These are phyloP conservation scores for Neostethus bicornis DNA, from an alignment of 2,797 vertebrate genomes.

Conservation along the genomic window DNA sequence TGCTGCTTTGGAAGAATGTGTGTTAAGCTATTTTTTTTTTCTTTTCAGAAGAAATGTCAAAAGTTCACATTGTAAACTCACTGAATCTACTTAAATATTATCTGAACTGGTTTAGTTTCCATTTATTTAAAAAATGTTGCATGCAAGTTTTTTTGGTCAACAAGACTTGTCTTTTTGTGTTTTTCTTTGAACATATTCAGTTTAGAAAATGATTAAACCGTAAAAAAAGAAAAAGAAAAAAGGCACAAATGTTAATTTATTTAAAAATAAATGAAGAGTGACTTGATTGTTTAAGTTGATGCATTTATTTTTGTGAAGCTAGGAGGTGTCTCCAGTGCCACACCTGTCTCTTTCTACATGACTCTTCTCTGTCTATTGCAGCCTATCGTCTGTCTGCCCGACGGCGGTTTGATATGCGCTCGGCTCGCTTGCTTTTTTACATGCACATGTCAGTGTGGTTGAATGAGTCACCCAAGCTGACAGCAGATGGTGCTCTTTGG, in stretches of 20 bases:
- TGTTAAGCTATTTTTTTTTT: constrained; percentile 27
- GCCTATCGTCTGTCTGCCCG: constrained; percentile 48
- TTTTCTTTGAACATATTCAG: constrained; percentile 25
- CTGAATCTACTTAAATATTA: constrained; percentile 28
- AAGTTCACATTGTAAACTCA: constrained; percentile 42
- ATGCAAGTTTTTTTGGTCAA: constrained; percentile 17
- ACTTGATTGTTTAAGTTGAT: constrained; percentile 37
- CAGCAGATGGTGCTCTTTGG: constrained; percentile 87
- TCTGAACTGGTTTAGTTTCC: constrained; percentile 38
- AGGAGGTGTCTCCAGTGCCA: constrained; percentile 40
- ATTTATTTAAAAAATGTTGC: constrained; percentile 30
- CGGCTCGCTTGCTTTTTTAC: constrained; percentile 65
- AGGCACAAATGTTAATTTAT: too few species aligned
- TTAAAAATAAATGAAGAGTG: not conserved
- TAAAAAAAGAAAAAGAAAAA: constrained; percentile 13
- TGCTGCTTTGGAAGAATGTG: constrained; percentile 41
- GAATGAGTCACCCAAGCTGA: constrained; percentile 77
- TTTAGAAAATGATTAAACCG: constrained; percentile 31
- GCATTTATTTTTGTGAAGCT: constrained; percentile 29
- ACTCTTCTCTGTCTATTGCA: constrained; percentile 38
- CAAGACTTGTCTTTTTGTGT: constrained; percentile 23
- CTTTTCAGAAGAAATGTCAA: constrained; percentile 42
- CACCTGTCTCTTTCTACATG: constrained; percentile 39
- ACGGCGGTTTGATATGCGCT: constrained; percentile 66
- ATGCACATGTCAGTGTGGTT: constrained; percentile 60